Conservation (phyloP, 1,140 invertebrate genomes). For the Mactra quadrangularis region DNA sequence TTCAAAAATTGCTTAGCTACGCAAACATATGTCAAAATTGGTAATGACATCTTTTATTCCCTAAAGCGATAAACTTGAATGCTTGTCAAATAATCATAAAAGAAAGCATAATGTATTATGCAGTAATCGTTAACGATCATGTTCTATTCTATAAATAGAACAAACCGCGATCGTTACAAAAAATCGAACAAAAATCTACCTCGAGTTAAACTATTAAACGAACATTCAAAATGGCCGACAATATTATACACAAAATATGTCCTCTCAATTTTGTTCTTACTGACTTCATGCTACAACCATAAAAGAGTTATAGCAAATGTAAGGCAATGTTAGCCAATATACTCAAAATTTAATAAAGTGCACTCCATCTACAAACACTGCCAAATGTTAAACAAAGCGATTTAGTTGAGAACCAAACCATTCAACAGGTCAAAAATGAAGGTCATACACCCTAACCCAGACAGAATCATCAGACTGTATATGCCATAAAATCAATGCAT, state of each 20-base stretch:
- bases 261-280: no score
- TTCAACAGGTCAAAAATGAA: no score
- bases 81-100: constrained; percentile 27
- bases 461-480: constrained; percentile 11
- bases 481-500: constrained; percentile 16
- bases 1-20: constrained; percentile 42
- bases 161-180: constrained; percentile 10
- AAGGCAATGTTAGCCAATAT: neutral
- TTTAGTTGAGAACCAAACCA: neutral
- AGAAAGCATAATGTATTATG: constrained; percentile 14
- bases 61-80: constrained; percentile 46
- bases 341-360: neutral
- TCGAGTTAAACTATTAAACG: neutral
- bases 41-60: constrained; percentile 21
- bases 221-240: constrained; percentile 25
- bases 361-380: neutral
- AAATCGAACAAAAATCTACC: neutral
- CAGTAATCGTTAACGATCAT: constrained; percentile 18
- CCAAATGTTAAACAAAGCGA: neutral
- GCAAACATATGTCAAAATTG: constrained; percentile 54
- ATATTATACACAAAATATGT: no score
- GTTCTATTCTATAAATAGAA: constrained; percentile 24
- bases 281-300: no score
- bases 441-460: no score
- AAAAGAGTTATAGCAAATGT: neutral